Conservation (phyloP, 2,888 invertebrate species). For the Drosophila robusta region DNA sequence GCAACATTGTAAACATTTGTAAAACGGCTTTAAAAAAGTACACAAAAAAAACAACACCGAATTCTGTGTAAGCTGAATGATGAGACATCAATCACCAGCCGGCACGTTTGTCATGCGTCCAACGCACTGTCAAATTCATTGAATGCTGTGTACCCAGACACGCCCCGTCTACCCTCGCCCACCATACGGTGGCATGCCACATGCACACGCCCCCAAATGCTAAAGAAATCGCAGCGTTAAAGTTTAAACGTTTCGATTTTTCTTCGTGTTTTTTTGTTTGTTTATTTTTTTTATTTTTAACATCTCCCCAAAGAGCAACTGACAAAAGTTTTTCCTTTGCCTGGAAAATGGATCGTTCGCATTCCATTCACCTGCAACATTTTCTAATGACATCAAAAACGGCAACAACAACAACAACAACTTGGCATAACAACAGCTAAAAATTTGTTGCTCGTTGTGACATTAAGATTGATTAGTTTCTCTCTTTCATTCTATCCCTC, state of each 20-base stretch:
- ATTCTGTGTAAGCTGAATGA: slow-evolving; percentile 67
- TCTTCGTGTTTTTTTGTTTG: slow-evolving; percentile 26
- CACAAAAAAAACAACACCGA: slow-evolving; percentile 22
- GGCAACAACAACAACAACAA: slow-evolving; percentile 38
- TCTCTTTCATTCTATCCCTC: slow-evolving; percentile 18
- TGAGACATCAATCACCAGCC: slow-evolving; percentile 73
- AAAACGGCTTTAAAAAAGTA: slow-evolving; percentile 67
- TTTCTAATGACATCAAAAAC: slow-evolving; percentile 76
- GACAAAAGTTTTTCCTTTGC: slow-evolving; percentile 51
- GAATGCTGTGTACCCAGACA: slow-evolving; percentile 40
- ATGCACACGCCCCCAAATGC: slow-evolving; percentile 36
- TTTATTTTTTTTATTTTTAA: slow-evolving; percentile 6
- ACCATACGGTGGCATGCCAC: slow-evolving; percentile 4
- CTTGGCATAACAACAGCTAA: slow-evolving; percentile 51
- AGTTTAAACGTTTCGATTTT: slow-evolving; percentile 66
- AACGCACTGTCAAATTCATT: slow-evolving; percentile 75
- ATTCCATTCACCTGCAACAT: slow-evolving; percentile 76
- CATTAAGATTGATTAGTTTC: slow-evolving; percentile 77
- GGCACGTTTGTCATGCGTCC: slow-evolving; percentile 70
- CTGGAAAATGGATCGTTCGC: slow-evolving; percentile 68
- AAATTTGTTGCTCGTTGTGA: slow-evolving; percentile 72
- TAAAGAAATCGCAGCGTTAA: slow-evolving; percentile 63
- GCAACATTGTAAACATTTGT: slow-evolving; percentile 80
- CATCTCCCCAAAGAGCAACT: slow-evolving; percentile 36
- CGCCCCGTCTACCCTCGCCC: slow-evolving; percentile 21